phyloP scores from a whole-genome alignment of 2,888 invertebrate genomes.

The Coleophora deauratella region DNA sequence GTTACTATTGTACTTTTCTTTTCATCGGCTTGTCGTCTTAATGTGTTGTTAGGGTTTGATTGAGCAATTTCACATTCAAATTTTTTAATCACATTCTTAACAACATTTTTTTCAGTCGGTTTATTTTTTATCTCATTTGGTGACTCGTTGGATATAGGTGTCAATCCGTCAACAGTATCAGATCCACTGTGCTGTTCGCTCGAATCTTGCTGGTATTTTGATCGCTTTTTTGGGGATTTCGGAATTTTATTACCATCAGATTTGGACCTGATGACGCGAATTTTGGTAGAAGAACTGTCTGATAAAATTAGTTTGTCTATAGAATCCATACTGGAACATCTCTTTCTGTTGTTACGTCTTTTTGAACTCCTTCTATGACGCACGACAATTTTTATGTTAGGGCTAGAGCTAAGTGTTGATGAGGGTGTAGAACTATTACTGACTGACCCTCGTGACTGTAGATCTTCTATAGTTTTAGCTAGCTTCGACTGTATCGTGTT shows the following conservation, averaged over 20 bases:
- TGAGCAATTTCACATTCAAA: slow-evolving; percentile 67
- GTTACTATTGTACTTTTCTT: slow-evolving; percentile 34
- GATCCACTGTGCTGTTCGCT: slow-evolving; percentile 53
- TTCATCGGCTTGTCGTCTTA: slow-evolving; percentile 55
- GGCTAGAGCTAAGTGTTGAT: slow-evolving; percentile 59
- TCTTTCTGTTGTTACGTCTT: slow-evolving; percentile 63
- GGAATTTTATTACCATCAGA: slow-evolving; percentile 63
- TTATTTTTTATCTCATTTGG: slow-evolving; percentile 26
- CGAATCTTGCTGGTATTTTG: slow-evolving; percentile 43
- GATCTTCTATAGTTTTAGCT: slow-evolving; percentile 65
- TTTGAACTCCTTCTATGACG: slow-evolving; percentile 57
- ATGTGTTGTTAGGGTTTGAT: slow-evolving; percentile 34
- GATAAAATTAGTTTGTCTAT: slow-evolving; percentile 50
- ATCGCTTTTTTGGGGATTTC: slow-evolving; percentile 54
- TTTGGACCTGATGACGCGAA: slow-evolving; percentile 56
- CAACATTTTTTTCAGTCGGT: slow-evolving; percentile 37
- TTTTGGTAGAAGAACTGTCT: slow-evolving; percentile 42
- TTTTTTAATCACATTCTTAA: slow-evolving; percentile 63
- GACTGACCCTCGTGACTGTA: slow-evolving; percentile 42
- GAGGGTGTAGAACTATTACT: slow-evolving; percentile 62
- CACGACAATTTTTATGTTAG: slow-evolving; percentile 66
- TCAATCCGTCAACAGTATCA: slow-evolving; percentile 56
- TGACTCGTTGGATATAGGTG: slow-evolving; percentile 27
- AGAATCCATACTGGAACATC: slow-evolving; percentile 66
- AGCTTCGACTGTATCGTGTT: slow-evolving; percentile 72